Base-by-base conservation (phyloP, 2,797 vertebrate species). In the Pyrocephalus nanus region DNA sequence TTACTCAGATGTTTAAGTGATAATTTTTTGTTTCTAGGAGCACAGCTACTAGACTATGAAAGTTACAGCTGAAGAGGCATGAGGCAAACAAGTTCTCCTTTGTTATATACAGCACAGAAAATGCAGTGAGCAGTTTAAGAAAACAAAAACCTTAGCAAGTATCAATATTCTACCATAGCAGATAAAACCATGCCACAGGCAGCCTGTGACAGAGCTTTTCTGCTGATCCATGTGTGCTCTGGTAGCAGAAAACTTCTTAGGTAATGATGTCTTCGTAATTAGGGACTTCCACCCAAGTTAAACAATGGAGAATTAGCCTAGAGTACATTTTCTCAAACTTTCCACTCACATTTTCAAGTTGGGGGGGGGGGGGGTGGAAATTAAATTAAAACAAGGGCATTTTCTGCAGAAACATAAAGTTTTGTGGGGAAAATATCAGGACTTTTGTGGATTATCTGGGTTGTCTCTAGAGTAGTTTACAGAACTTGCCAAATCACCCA, bases 341-440 rank as follows among this genome's bases (percentile, higher is more conserved):
- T 5, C 3, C 3, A 1, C 7, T 21, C 23, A 11, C 0, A 1
- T 62, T 75, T 58, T 48, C 26, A 25, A 2, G 3, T 67, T 17
- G 11, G 6, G 4, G 1, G 22, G 5, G 4, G 3, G 4, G 2
- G 45, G 21, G 45, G 47, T 45, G 43, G 43, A 18, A 19, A 20
- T 45, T 20, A 30, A 57, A 55, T 14, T 21, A 4, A 58, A 54
- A n/a, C 6, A 36, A 45, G 26, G 16, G 9, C 0, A 2, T 36
- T 76, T 78, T 62, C 22, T 70, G 14, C 22, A 69, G 26, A 72
- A 72, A 36, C 5, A 5, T 2, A 17, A 71, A 22, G 20, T 43
- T 42, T 51, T 47, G 8, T 15, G 8, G 17, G 36, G 27, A 51
- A 74, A 20, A 48, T 9, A 12, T 67, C 36, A 61, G 45, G 29